Conservation (phyloP, 2,888 invertebrate genomes). For the Dicyrtomina minuta region DNA sequence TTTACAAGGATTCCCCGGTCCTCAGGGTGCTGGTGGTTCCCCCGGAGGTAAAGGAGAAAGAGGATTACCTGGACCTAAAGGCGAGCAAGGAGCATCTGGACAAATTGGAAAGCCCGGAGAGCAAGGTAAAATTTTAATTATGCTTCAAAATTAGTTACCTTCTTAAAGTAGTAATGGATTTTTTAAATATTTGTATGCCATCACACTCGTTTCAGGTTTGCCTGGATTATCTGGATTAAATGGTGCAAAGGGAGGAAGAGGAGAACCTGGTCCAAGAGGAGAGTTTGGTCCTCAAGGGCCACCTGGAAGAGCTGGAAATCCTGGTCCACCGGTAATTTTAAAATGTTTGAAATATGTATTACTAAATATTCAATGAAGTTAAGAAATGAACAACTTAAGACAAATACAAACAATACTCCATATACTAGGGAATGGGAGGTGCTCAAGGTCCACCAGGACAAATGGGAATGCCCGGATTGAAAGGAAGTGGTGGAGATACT, state of each 20-base stretch:
- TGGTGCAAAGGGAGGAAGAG: conserved; percentile 73
- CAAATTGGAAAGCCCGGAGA: conserved; percentile 65
- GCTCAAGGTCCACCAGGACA: conserved; percentile 68
- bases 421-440: conserved; percentile 71
- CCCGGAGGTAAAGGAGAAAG: conserved; percentile 74
- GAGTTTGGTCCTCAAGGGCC: conserved; percentile 73
- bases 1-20: conserved; percentile 63
- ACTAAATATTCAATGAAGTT: neutral
- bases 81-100: conserved; percentile 71
- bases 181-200: too few species aligned
- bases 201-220: conserved; percentile 59
- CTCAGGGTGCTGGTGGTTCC: conserved; percentile 65
- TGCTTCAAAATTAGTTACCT: too few species aligned
- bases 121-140: conserved; percentile 47
- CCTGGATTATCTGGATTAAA: conserved; percentile 65
- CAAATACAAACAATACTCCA: too few species aligned
- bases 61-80: conserved; percentile 70
- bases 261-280: conserved; percentile 74
- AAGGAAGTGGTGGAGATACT: conserved; percentile 70
- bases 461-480: conserved; percentile 68
- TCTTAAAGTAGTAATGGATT: too few species aligned
- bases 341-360: neutral
- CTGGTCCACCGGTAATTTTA: conserved; percentile 67
- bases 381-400: neutral
- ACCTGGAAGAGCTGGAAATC: conserved; percentile 74